Percentiles rank a stretch among this genome's conserved stretches.
phyloP scores from a whole-genome alignment of 2,888 invertebrate genomes.

The Argynnis bischoffii region DNA sequence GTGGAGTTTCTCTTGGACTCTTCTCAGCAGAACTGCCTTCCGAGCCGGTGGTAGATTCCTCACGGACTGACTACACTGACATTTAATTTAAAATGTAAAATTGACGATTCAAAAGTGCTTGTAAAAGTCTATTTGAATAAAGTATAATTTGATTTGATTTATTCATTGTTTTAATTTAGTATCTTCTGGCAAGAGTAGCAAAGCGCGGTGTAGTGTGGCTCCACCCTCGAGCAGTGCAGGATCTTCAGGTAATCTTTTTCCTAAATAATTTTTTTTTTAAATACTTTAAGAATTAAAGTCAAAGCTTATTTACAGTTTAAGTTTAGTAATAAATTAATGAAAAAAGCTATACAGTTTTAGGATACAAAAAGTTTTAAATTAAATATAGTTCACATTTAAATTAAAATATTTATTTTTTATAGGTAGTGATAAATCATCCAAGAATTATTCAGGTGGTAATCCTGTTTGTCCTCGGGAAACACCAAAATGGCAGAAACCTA shows the following conservation, averaged over 20 bases:
- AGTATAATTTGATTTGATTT: too few relatives aligned
- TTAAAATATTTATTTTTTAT: background rate
- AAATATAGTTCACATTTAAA: too few relatives aligned
- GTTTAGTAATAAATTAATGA: background rate
- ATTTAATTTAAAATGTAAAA: too few relatives aligned
- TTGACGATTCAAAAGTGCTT: too few relatives aligned
- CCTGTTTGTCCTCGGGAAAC: constrained; percentile 79
- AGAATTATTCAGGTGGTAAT: constrained; percentile 67
- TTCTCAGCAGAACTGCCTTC: too few relatives aligned
- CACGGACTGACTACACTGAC: too few relatives aligned
- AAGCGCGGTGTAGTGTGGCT: constrained; percentile 64
- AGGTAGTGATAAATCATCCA: constrained; percentile 51
- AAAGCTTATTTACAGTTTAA: background rate
- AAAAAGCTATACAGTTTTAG: background rate
- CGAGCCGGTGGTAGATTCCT: too few relatives aligned
- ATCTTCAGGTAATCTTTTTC: constrained; percentile 45
- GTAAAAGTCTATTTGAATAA: too few relatives aligned
- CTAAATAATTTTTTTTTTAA: background rate
- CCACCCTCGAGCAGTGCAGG: constrained; percentile 45
- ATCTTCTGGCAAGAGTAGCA: constrained; percentile 66
- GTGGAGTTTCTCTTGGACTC: too few relatives aligned
- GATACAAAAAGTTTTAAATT: too few relatives aligned
- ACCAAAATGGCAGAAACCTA: constrained; percentile 82
- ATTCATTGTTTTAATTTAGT: constrained; percentile 8
- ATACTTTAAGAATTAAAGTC: background rate